Conservation (phyloP, 2,113 vertebrate species). For the Polypterus bichir region DNA sequence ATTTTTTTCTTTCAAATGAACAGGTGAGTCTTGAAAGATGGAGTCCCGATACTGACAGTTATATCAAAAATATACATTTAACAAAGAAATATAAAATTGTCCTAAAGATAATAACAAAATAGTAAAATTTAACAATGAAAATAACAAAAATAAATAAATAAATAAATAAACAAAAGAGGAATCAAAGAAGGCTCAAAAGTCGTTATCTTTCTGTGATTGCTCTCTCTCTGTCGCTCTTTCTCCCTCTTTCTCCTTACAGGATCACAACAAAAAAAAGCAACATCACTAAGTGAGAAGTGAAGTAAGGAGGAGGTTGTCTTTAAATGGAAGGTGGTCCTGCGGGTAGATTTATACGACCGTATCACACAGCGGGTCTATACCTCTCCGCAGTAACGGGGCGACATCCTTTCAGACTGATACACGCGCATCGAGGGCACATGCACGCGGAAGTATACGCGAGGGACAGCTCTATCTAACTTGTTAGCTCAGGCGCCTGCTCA, state of each 20-base stretch:
- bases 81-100: slow-evolving; percentile 36
- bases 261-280: slow-evolving; percentile 63
- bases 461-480: slow-evolving; percentile 33
- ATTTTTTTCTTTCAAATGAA: slow-evolving; percentile 42
- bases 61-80: slow-evolving; percentile 51
- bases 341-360: slow-evolving; percentile 66
- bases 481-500: slow-evolving; percentile 17
- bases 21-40: slow-evolving; percentile 37
- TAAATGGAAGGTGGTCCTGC: slow-evolving; percentile 56
- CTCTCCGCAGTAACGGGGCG: slow-evolving; percentile 58
- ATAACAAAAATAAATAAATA: too few relatives aligned
- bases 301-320: slow-evolving; percentile 52
- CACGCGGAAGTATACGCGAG: slow-evolving; percentile 69
- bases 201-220: too few relatives aligned
- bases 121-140: too few relatives aligned
- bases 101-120: slow-evolving; percentile 20
- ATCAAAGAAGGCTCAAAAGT: slow-evolving; percentile 50
- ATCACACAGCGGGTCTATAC: slow-evolving; percentile 62
- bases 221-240: too few relatives aligned
- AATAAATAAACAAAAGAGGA: slow-evolving; percentile 50
- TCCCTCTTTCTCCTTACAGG: slow-evolving; percentile 65
- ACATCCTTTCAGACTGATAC: slow-evolving; percentile 48
- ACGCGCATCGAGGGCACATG: slow-evolving; percentile 26
- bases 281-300: slow-evolving; percentile 65
- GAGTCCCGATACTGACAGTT: slow-evolving; percentile 39